Base-by-base conservation (phyloP, 2,888 invertebrate genomes). In the Cremastobaeus sp. region DNA sequence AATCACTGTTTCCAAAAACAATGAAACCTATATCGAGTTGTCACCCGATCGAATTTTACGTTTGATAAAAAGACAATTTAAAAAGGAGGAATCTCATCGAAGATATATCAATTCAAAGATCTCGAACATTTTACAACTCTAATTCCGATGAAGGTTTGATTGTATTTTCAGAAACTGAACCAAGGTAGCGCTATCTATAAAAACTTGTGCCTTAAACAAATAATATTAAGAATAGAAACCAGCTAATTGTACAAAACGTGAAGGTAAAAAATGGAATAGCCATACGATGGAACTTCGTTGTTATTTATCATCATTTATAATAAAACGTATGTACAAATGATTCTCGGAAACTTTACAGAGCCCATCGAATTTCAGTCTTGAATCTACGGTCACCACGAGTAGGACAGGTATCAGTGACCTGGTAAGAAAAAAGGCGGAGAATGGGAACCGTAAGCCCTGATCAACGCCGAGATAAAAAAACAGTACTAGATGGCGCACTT, bases 341-440 rank as follows among this genome's bases (percentile, higher is more conserved):
- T 66, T 66, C 1, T 20, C 15, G 32, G 32, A 35, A 41, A 35
- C n/a, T 66, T 55, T 55, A 66, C 66, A 66, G n/a, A 57, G 57
- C 66, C 59, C 59, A 34, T 21, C 8, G 32, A 59, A 43, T 34
- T 57, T 68, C 68, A 68, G 68, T 68, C 68, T 68, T 68, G 43
- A 52, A 43, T 59, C 43, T 50, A 52, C 3, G 21, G 59, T 52
- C 68, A 68, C 59, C 34, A 15, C 9, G 25, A 41, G 52, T 30
- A 35, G 57, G 57, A 41, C 41, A 3, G 14, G 20, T 47, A 32
- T 48, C 41, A 18, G 45, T 35, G 57, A 57, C 57, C 43, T 39
- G 17, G 11, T 32, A 65, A 54, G 15, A 52, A 47, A 47, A 34
- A 18, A 30, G n/a, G 9, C 21, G 14, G 20, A 48, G 18, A 34